Percentiles rank a stretch among this genome's conserved stretches.
Evolutionary conservation across 2,888 invertebrate species (phyloP).

Genomic region (Crioceris asparagi): DNA sequence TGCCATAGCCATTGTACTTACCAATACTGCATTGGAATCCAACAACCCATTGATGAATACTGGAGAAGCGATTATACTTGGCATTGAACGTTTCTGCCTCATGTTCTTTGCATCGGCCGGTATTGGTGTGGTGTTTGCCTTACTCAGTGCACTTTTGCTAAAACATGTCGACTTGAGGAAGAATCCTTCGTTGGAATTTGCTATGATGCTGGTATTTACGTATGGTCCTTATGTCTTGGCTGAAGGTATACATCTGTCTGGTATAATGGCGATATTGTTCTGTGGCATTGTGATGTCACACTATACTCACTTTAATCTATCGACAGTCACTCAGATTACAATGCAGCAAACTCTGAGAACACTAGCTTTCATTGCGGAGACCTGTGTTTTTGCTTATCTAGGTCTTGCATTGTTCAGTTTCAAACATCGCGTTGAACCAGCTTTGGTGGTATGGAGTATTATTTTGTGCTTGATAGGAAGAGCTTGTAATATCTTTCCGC

Average conservation of each 20-base stretch:
- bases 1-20: slow-evolving; percentile 95
- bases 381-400: slow-evolving; percentile 96
- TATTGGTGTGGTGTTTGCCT: slow-evolving; percentile 89
- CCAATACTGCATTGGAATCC: slow-evolving; percentile 73
- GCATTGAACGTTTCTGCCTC: slow-evolving; percentile 80
- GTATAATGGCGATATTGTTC: slow-evolving; percentile 98
- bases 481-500: slow-evolving; percentile 93
- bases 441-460: slow-evolving; percentile 90
- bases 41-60: slow-evolving; percentile 58
- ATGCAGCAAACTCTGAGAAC: slow-evolving; percentile 99
- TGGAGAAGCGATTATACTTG: slow-evolving; percentile 76
- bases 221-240: slow-evolving; percentile 97
- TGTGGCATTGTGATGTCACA: slow-evolving; percentile 99
- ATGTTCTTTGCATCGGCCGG: slow-evolving; percentile 99
- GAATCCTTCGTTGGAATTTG: slow-evolving; percentile 96
- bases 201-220: slow-evolving; percentile 96
- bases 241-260: slow-evolving; percentile 66
- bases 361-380: slow-evolving; percentile 94
- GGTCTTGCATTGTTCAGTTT: slow-evolving; percentile 93
- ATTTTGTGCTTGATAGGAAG: slow-evolving; percentile 85
- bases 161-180: slow-evolving; percentile 94
- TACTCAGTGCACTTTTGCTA: slow-evolving; percentile 81
- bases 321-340: slow-evolving; percentile 96
- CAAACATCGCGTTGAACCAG: slow-evolving; percentile 81
- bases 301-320: slow-evolving; percentile 96